Evolutionary conservation across 1,140 invertebrate genomes (phyloP).

Genomic region (Anastrepha ludens): DNA sequence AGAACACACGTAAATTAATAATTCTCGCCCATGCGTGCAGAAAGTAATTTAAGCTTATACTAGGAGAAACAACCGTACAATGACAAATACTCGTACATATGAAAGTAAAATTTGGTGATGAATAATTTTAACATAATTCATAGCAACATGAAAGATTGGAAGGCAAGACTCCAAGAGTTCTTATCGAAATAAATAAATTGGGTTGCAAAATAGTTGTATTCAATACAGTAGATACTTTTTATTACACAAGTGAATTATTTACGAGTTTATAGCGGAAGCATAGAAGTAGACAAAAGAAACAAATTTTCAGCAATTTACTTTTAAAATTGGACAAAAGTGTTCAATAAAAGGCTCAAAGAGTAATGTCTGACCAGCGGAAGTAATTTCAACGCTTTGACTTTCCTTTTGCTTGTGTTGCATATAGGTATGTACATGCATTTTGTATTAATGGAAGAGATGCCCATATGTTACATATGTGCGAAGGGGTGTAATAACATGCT

Average conservation of each 20-base stretch:
- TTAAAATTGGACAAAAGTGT: neutral
- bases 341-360: conserved; percentile 1
- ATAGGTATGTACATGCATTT: neutral
- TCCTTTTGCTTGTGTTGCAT: neutral
- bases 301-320: conserved; percentile 20
- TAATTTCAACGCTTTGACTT: conserved; percentile 37
- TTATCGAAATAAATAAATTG: too few relatives aligned
- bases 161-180: too few relatives aligned
- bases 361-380: conserved; percentile 35
- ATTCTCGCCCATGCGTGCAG: neutral
- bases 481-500: too few relatives aligned
- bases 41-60: neutral
- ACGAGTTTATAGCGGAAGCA: neutral
- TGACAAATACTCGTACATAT: too few relatives aligned
- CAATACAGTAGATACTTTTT: neutral
- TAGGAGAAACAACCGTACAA: too few relatives aligned
- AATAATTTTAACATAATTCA: neutral
- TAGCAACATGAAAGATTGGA: too few relatives aligned
- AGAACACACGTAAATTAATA: neutral
- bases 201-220: too few relatives aligned
- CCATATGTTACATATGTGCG: too few relatives aligned
- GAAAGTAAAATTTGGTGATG: neutral
- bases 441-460: too few relatives aligned
- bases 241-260: neutral
- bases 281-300: neutral